Conservation (phyloP, 2,797 vertebrate genomes). For the Helarctos malayanus region DNA sequence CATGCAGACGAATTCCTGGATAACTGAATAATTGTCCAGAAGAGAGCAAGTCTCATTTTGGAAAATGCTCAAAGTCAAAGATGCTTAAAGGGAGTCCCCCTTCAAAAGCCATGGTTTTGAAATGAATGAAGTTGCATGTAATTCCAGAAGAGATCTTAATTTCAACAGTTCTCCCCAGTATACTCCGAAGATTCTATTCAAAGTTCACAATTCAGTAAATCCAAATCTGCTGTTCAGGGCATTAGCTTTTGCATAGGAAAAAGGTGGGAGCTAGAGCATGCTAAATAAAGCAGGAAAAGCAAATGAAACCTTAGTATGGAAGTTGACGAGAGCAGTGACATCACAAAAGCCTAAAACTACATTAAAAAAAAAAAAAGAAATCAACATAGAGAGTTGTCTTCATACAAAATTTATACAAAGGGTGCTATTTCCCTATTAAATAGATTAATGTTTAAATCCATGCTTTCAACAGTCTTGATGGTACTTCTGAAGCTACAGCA, state of each 20-base stretch:
- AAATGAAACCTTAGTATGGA: not conserved
- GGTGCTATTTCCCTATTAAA: not conserved
- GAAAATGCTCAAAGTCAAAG: not conserved
- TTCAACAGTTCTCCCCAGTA: not conserved
- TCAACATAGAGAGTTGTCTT: not conserved
- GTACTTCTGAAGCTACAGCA: slow-evolving; percentile 33
- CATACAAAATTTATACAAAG: not conserved
- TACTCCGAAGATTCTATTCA: not conserved
- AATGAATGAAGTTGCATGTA: not conserved
- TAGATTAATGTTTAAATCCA: slow-evolving; percentile 30
- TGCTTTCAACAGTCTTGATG: not conserved
- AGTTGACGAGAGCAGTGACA: not conserved
- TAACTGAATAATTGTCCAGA: slow-evolving; percentile 56
- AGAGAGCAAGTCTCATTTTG: slow-evolving; percentile 72
- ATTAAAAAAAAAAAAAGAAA: not conserved
- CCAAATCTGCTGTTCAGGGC: not conserved
- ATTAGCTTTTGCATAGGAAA: not conserved
- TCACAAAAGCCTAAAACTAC: not conserved
- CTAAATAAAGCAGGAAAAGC: slow-evolving; percentile 49
- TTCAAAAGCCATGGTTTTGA: not conserved
- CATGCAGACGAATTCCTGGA: slow-evolving; percentile 59
- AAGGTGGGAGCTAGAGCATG: not conserved
- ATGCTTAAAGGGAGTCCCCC: not conserved
- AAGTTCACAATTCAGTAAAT: not conserved
- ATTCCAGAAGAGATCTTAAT: slow-evolving; percentile 3